A percentile compares a stretch with the other conserved stretches of the same genome.
These are phyloP conservation scores for Heterotilapia buettikoferi DNA, from an alignment of 2,113 vertebrate genomes.

Conservation along the genomic window DNA sequence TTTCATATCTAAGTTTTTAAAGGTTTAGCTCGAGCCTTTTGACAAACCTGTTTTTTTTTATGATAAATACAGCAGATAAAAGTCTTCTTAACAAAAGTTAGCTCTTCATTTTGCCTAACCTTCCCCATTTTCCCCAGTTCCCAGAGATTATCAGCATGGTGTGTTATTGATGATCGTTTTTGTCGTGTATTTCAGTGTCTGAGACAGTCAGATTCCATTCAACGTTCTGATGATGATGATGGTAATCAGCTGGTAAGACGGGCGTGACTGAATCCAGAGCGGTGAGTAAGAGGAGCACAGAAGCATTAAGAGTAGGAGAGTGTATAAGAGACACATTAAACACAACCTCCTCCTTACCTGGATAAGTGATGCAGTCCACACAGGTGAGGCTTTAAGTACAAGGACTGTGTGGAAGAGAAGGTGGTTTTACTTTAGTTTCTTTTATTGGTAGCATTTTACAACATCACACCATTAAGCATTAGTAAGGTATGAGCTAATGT, in stretches of 20 bases:
- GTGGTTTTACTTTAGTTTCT: background rate
- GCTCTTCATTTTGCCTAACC: background rate
- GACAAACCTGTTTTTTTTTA: background rate
- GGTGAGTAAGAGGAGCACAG: accelerated
- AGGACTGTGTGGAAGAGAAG: background rate
- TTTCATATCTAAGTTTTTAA: accelerated
- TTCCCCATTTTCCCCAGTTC: background rate
- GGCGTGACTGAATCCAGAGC: background rate
- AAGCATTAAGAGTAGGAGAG: background rate
- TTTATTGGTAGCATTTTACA: background rate
- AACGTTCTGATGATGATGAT: background rate
- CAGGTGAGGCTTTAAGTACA: background rate
- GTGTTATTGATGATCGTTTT: accelerated
- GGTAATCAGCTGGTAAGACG: background rate
- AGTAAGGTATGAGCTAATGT: background rate
- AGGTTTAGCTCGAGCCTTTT: accelerated
- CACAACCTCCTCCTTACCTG: background rate
- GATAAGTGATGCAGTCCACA: background rate
- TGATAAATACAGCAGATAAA: background rate
- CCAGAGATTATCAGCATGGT: background rate
- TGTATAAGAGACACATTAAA: background rate
- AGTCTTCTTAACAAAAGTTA: background rate
- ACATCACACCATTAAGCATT: background rate
- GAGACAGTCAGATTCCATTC: accelerated
- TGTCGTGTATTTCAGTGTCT: background rate